Conservation (phyloP, 2,888 invertebrate species). For the Allygus modestus region DNA sequence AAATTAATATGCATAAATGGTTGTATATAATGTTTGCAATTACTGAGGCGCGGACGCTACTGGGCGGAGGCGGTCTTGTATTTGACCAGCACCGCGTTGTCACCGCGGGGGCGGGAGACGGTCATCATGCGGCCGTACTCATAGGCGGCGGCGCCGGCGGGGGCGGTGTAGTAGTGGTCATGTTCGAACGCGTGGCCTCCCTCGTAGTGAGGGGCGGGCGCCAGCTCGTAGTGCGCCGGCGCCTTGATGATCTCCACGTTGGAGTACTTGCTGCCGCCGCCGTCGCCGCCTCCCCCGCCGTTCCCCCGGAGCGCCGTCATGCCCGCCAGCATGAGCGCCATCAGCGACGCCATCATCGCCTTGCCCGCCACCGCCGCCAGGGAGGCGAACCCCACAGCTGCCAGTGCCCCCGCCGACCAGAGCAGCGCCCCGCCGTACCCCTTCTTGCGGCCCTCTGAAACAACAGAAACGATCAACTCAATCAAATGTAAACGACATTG, state of each 20-base stretch:
- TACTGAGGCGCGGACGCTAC: too few relatives aligned
- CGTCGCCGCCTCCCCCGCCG: conserved; percentile 62
- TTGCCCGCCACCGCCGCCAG: conserved; percentile 70
- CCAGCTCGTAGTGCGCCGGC: conserved; percentile 65
- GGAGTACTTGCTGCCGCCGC: conserved; percentile 65
- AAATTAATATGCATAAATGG: too few relatives aligned
- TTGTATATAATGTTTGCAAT: too few relatives aligned
- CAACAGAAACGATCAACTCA: neutral
- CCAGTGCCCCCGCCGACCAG: conserved; percentile 65
- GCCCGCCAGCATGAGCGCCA: conserved; percentile 69
- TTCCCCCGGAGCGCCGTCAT: conserved; percentile 66
- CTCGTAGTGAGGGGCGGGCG: conserved; percentile 61
- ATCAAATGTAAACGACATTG: too few relatives aligned
- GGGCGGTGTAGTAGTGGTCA: conserved; percentile 63
- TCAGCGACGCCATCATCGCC: conserved; percentile 70
- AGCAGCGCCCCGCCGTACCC: conserved; percentile 44
- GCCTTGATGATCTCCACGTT: conserved; percentile 70
- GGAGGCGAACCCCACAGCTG: conserved; percentile 67
- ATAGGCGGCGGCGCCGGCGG: conserved; percentile 44
- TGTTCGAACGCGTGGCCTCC: conserved; percentile 66
- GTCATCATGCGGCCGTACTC: conserved; percentile 57
- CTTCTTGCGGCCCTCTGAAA: conserved; percentile 46
- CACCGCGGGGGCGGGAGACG: neutral
- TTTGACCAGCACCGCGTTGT: neutral
- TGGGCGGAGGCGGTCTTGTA: neutral